Conservation (phyloP, 1,140 invertebrate genomes). For the Atta colombica region DNA sequence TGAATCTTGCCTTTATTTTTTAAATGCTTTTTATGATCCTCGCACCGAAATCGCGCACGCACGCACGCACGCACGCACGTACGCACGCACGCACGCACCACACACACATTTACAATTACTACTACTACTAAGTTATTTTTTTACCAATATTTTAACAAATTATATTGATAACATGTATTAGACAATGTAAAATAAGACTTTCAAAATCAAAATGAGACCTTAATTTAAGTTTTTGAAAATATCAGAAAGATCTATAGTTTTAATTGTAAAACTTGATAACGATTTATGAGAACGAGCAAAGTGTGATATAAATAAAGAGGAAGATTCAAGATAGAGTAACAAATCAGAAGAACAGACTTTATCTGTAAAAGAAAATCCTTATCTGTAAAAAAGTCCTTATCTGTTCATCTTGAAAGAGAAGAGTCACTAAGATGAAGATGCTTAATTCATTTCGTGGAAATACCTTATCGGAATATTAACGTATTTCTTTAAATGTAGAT, state of each 20-base stretch:
- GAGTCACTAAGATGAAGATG: constrained; percentile 22
- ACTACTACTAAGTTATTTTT: not conserved
- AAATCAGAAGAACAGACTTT: constrained; percentile 45
- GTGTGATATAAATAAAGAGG: constrained; percentile 1
- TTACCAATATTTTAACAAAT: not conserved
- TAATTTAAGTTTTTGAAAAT: constrained; percentile 6
- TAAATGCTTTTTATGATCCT: not conserved
- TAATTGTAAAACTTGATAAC: not conserved
- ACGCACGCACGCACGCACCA: too few species aligned
- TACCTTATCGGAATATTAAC: constrained; percentile 71
- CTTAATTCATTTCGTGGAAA: constrained; percentile 44
- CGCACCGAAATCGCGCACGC: too few species aligned
- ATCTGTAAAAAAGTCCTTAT: constrained; percentile 41
- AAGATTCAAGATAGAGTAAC: constrained; percentile 51
- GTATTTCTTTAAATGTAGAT: constrained; percentile 11
- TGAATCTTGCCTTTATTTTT: not conserved
- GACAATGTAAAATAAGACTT: not conserved
- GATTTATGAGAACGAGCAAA: constrained; percentile 3
- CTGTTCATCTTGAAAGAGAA: constrained; percentile 24
- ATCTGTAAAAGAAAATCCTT: constrained; percentile 43
- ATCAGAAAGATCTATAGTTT: not conserved
- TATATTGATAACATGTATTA: not conserved
- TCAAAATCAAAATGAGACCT: not conserved
- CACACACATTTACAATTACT: not conserved
- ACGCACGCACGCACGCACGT: too few species aligned